Percentiles rank a stretch among this genome's conserved stretches.
Conservation (phyloP, 2,113 vertebrate species). For the Illadopsis cleaveri region DNA sequence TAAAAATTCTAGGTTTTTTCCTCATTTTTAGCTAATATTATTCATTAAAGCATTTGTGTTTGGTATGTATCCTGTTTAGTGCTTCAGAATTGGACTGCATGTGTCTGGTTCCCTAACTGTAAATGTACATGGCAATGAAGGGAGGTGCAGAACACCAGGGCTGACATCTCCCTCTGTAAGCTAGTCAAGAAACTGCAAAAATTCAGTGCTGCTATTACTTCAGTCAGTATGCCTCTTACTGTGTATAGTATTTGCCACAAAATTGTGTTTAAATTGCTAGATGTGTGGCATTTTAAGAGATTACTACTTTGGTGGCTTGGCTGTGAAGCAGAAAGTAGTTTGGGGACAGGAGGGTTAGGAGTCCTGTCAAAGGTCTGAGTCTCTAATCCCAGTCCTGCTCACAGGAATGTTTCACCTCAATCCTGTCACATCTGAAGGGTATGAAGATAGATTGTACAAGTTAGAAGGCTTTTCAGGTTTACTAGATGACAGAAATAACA, state of each 20-base stretch:
- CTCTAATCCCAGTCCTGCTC: not conserved
- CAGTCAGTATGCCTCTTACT: not conserved
- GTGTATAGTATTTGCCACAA: not conserved
- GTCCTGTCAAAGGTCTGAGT: not conserved
- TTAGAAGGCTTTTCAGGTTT: not conserved
- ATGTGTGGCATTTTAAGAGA: not conserved
- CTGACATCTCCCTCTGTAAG: not conserved
- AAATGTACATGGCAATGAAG: not conserved
- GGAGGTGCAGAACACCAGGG: not conserved
- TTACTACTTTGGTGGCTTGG: not conserved
- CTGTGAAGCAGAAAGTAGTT: not conserved
- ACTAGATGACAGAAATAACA: not conserved
- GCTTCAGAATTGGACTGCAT: not conserved
- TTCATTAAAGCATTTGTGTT: not conserved
- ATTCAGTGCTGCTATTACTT: not conserved
- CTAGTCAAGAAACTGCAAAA: not conserved
- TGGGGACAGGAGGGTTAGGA: not conserved
- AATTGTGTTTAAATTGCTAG: not conserved
- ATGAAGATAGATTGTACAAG: not conserved
- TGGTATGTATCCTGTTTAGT: not conserved
- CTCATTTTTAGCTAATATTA: not conserved
- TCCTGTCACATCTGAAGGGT: not conserved
- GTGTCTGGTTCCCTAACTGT: not conserved
- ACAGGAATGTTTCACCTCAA: not conserved
- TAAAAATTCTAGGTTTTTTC: not conserved